Conservation (phyloP, 2,113 vertebrate species). For the Donacobius atricapilla region DNA sequence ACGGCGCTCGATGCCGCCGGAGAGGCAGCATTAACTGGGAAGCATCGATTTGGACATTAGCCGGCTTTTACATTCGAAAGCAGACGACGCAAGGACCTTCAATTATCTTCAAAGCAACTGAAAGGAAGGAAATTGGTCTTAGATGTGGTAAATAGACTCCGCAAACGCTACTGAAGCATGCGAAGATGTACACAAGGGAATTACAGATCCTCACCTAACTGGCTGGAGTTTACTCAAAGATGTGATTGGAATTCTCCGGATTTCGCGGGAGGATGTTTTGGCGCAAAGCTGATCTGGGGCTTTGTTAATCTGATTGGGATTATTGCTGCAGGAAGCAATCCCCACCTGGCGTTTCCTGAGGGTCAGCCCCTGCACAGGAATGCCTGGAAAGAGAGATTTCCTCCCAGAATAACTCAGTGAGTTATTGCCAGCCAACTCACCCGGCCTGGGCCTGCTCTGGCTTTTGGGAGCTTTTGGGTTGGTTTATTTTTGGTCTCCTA, state of each 20-base stretch:
- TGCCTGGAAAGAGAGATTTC: background rate
- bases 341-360: background rate
- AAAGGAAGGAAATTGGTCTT: slow-evolving; percentile 80
- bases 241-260: background rate
- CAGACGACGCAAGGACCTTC: slow-evolving; percentile 76
- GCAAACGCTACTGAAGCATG: slow-evolving; percentile 67
- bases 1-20: background rate
- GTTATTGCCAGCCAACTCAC: rapidly evolving
- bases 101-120: slow-evolving; percentile 80
- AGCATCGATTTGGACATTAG: slow-evolving; percentile 77
- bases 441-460: background rate
- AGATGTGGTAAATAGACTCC: slow-evolving; percentile 80
- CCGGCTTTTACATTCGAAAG: slow-evolving; percentile 71
- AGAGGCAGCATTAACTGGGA: slow-evolving; percentile 63
- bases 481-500: rapidly evolving
- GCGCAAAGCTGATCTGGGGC: background rate
- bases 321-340: background rate
- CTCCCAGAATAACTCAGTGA: rapidly evolving
- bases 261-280: background rate
- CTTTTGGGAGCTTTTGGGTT: too few species aligned
- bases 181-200: slow-evolving; percentile 44
- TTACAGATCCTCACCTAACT: background rate
- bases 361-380: background rate
- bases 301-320: background rate
- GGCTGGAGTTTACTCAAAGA: slow-evolving; percentile 27